Percentiles rank a stretch among this genome's conserved stretches.
These are phyloP conservation scores for Chloropsis hardwickii DNA, from an alignment of 2,113 vertebrate species.

Conservation along the genomic window DNA sequence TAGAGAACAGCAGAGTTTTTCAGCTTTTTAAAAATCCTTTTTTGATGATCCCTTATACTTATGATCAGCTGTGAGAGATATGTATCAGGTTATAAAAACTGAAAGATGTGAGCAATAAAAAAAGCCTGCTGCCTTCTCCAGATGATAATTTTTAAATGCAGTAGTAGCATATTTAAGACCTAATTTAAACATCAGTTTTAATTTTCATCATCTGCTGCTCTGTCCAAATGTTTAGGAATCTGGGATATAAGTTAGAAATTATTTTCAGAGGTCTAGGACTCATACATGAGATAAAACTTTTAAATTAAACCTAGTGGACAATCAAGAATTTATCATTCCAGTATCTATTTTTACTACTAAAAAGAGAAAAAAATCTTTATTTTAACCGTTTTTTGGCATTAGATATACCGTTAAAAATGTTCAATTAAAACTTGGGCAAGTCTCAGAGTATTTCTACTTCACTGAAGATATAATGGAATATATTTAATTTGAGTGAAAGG, in stretches of 20 bases:
- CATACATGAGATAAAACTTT: background rate
- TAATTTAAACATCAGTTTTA: background rate
- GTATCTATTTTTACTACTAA: background rate
- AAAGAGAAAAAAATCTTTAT: background rate
- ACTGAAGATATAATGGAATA: background rate
- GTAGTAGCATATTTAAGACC: background rate
- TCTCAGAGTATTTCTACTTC: background rate
- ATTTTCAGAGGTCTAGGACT: background rate
- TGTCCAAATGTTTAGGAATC: background rate
- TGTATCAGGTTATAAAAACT: background rate
- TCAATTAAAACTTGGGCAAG: background rate
- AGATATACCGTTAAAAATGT: background rate
- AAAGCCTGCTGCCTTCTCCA: background rate
- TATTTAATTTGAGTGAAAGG: constrained; percentile 30
- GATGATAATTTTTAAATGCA: background rate
- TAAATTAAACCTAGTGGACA: background rate
- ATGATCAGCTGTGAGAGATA: background rate
- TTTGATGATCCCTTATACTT: background rate
- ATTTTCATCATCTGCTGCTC: background rate
- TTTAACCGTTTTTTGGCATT: background rate
- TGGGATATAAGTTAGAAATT: background rate
- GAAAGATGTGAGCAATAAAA: background rate
- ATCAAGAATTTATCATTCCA: background rate
- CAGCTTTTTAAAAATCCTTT: background rate
- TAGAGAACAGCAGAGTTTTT: background rate